phyloP scores from a whole-genome alignment of 2,888 invertebrate genomes.

The Thera britannica region DNA sequence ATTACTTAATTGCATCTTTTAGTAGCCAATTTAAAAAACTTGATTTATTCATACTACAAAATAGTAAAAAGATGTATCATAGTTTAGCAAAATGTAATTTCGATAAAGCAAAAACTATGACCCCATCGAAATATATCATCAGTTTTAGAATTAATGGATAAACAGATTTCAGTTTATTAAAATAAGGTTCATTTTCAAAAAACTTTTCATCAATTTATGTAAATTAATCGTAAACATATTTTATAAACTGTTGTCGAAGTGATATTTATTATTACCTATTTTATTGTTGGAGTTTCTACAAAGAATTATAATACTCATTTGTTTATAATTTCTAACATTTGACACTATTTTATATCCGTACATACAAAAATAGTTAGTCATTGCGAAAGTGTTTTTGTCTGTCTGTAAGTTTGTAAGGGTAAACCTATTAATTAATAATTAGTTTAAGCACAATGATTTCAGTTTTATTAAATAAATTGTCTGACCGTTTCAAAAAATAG shows the following conservation, averaged over 20 bases:
- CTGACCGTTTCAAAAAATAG: too few relatives aligned
- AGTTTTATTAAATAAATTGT: too few relatives aligned
- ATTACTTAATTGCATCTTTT: background rate
- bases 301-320: slow-evolving; percentile 41
- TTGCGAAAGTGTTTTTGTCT: background rate
- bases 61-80: background rate
- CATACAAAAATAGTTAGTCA: background rate
- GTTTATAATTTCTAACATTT: slow-evolving; percentile 38
- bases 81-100: slow-evolving; percentile 20
- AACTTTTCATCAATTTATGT: slow-evolving; percentile 45
- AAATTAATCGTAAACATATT: slow-evolving; percentile 51
- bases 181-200: slow-evolving; percentile 16
- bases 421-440: too few relatives aligned
- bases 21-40: background rate
- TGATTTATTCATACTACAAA: background rate
- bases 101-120: slow-evolving; percentile 31
- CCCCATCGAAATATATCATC: slow-evolving; percentile 28
- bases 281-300: slow-evolving; percentile 47
- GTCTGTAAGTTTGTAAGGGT: background rate
- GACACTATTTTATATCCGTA: slow-evolving; percentile 29
- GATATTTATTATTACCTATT: slow-evolving; percentile 50
- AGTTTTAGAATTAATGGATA: background rate
- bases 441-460: too few relatives aligned
- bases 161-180: slow-evolving; percentile 1
- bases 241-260: slow-evolving; percentile 50